Evolutionary conservation across 1,140 invertebrate genomes (phyloP).

Genomic region (Paraescarpia echinospica): DNA sequence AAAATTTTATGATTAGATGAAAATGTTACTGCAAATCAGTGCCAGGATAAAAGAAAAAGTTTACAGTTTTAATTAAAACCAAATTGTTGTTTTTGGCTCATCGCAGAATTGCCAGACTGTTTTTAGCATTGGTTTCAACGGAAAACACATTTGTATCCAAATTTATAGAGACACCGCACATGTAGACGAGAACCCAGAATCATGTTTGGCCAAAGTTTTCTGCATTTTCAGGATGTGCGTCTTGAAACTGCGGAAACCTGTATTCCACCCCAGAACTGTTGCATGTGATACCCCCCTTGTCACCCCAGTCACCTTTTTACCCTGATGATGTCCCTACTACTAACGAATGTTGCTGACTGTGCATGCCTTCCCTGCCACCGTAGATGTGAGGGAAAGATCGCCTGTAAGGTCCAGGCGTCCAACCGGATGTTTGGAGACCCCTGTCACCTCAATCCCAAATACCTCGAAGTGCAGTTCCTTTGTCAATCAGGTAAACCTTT

Average conservation of each 20-base stretch:
- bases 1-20: too few species aligned
- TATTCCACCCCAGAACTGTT: neutral
- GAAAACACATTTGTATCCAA: neutral
- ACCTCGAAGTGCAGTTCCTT: conserved; percentile 25
- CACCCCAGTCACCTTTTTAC: neutral
- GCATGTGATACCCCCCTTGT: neutral
- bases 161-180: neutral
- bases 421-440: conserved; percentile 28
- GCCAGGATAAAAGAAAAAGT: neutral
- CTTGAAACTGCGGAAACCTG: neutral
- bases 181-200: neutral
- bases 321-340: neutral
- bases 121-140: neutral
- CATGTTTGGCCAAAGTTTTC: neutral
- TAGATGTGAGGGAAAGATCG: conserved; percentile 27
- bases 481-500: conserved; percentile 12
- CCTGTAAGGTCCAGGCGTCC: conserved; percentile 26
- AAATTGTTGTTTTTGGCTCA: neutral
- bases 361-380: neutral
- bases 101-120: neutral
- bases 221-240: neutral
- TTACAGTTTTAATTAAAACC: neutral
- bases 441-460: conserved; percentile 27
- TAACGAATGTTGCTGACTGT: neutral
- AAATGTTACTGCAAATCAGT: too few species aligned